Evolutionary conservation across 2,888 invertebrate genomes (phyloP).

Genomic region (Erebia aethiops): DNA sequence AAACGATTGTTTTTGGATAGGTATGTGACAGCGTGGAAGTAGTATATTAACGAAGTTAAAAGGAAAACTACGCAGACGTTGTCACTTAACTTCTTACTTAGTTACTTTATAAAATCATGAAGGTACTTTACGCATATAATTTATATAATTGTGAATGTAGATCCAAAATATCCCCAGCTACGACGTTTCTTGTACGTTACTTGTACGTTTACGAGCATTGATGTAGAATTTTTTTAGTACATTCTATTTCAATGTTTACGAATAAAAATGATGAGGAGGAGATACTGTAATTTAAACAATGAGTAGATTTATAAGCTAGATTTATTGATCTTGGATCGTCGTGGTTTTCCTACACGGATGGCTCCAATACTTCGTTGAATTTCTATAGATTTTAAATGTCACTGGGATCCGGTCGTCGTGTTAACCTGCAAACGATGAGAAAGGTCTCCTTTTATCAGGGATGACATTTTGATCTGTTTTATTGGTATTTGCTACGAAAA

Average conservation of each 20-base stretch:
- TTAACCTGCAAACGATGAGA: slow-evolving; percentile 40
- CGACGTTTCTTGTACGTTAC: slow-evolving; percentile 5
- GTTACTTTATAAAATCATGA: too few species aligned
- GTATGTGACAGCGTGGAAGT: too few species aligned
- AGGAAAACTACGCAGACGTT: too few species aligned
- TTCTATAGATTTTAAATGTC: slow-evolving; percentile 70
- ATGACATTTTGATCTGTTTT: slow-evolving; percentile 36
- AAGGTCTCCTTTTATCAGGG: slow-evolving; percentile 34
- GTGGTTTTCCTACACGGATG: slow-evolving; percentile 43
- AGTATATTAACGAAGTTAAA: too few species aligned
- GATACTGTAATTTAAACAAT: slow-evolving; percentile 14
- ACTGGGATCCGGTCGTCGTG: slow-evolving; percentile 55
- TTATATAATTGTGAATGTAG: neutral
- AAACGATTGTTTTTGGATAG: too few species aligned
- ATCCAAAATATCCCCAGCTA: neutral
- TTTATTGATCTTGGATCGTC: slow-evolving; percentile 39
- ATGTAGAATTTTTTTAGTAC: too few species aligned
- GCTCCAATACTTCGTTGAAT: slow-evolving; percentile 50
- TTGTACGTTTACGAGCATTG: too few species aligned
- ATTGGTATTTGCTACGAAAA: slow-evolving; percentile 20
- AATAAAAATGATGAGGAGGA: slow-evolving; percentile 9
- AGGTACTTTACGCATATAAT: too few species aligned
- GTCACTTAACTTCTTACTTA: too few species aligned
- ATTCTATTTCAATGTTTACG: too few species aligned
- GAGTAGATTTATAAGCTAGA: slow-evolving; percentile 38